These are phyloP conservation scores for Drepanosiphum platanoidis DNA, from an alignment of 2,888 invertebrate genomes.

Conservation along the genomic window DNA sequence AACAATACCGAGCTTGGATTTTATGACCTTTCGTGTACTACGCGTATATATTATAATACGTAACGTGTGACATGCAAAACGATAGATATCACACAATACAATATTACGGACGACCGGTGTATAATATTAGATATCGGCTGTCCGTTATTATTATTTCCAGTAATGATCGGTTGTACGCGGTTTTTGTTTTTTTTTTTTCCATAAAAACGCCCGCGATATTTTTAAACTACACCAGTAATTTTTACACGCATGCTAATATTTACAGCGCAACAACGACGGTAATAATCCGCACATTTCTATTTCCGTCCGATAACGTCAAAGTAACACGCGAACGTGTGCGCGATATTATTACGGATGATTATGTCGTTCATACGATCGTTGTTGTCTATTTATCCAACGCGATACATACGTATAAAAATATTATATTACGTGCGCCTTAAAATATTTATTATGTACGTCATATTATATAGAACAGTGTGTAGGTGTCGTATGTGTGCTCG, in stretches of 20 bases:
- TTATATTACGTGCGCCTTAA: too few relatives aligned
- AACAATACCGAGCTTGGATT: not conserved
- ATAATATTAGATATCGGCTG: too few relatives aligned
- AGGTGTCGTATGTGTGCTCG: too few relatives aligned
- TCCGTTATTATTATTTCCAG: not conserved
- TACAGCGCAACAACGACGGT: not conserved
- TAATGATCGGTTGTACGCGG: not conserved
- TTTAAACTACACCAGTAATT: not conserved
- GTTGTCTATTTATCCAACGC: not conserved
- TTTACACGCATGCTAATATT: constrained; percentile 15
- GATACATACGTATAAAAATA: too few relatives aligned
- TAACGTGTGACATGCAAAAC: too few relatives aligned
- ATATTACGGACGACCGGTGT: not conserved
- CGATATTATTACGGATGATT: not conserved
- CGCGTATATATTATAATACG: too few relatives aligned
- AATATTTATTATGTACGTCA: too few relatives aligned
- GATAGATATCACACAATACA: too few relatives aligned
- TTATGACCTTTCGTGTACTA: not conserved
- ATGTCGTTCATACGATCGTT: too few relatives aligned
- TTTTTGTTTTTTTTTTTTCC: constrained; percentile 30
- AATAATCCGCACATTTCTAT: constrained; percentile 16
- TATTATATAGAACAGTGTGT: too few relatives aligned
- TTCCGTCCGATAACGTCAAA: constrained; percentile 6
- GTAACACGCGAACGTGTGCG: constrained; percentile 9
- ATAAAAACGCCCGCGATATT: too few relatives aligned